phyloP scores from a whole-genome alignment of 2,113 vertebrate species.

The Anhinga anhinga region DNA sequence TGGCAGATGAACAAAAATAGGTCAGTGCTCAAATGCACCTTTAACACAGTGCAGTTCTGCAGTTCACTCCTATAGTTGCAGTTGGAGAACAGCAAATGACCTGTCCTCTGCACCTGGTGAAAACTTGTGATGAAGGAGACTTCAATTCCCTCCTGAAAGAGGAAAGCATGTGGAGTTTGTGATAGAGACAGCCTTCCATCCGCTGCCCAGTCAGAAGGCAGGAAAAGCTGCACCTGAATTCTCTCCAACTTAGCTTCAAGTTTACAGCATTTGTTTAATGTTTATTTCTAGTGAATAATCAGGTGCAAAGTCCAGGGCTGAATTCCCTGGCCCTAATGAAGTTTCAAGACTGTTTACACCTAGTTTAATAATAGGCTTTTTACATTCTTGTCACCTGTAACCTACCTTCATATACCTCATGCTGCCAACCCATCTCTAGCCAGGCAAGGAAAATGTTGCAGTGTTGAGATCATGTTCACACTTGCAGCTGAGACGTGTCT shows the following conservation, averaged over 20 bases:
- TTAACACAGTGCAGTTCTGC: background rate
- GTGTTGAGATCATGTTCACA: conserved; percentile 21
- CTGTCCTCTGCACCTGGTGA: background rate
- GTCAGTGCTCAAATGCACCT: conserved; percentile 37
- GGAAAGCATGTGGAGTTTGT: background rate
- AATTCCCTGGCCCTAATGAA: conserved; percentile 19
- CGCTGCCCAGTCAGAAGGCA: background rate
- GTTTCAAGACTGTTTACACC: conserved; percentile 19
- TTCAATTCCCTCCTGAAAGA: background rate
- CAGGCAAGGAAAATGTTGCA: conserved; percentile 42
- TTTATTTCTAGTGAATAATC: conserved; percentile 11
- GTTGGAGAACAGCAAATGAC: background rate
- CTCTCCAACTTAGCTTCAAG: background rate
- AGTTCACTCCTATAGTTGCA: background rate
- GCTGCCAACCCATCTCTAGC: conserved; percentile 18
- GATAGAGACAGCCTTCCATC: background rate
- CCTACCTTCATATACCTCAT: conserved; percentile 35
- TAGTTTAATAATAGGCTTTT: conserved; percentile 50
- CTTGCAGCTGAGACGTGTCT: conserved; percentile 17
- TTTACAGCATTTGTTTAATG: background rate
- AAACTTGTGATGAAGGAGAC: background rate
- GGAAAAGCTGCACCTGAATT: background rate
- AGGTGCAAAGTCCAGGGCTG: conserved; percentile 39
- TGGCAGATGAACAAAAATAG: conserved; percentile 63
- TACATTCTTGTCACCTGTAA: conserved; percentile 36